Base-by-base conservation (phyloP, 2,113 vertebrate species). In the Mus spicilegus region DNA sequence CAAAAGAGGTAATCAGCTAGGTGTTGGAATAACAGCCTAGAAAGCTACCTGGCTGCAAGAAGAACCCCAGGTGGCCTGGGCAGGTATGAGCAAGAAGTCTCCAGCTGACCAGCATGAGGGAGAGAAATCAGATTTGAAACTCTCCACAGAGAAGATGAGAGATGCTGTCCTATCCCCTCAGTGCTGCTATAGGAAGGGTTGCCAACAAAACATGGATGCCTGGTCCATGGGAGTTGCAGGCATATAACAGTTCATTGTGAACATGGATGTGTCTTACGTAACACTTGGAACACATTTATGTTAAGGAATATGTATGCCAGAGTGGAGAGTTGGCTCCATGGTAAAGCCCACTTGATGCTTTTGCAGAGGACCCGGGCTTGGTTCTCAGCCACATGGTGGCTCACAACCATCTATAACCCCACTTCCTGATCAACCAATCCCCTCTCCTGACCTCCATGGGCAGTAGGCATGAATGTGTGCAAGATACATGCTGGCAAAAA, bases 91-190 rank as follows among this genome's bases (percentile, higher is more conserved):
- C 19, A 5, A 51, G 58, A 72, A 26, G 8, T 84, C 30, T 92
- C 28, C 28, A 36, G n/a, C 0, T 1, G 9, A 22, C 14, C 42
- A 28, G 58, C 17, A 28, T 8, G 4, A 72, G 51, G 36, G 84
- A 10, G 17, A 8, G 13, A 87, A 78, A 28, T 28, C 22, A 67
- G 92, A 87, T 19, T 20, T n/a, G 61, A n/a, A 46, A 51, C 42
- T 56, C 8, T 61, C 24, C 13, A 26, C 69, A 3, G 58, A 30
- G 19, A 67, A 8, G 20, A 3, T 1, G 13, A 9, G 1, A 7
- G 3, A 51, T 42, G 11, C 12, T 20, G 17, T 4, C 9, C 19
- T 4, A 6, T 22, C 6, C 65, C 11, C 14, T 3, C 61, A 0
- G 12, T 36, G n/a, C 5, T 28, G 49, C 69, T 49, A 0, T 16